A percentile compares a stretch with the other conserved stretches of the same genome.
Conservation (phyloP, 1,140 invertebrate genomes). For the Panagrolaimus sp. region DNA sequence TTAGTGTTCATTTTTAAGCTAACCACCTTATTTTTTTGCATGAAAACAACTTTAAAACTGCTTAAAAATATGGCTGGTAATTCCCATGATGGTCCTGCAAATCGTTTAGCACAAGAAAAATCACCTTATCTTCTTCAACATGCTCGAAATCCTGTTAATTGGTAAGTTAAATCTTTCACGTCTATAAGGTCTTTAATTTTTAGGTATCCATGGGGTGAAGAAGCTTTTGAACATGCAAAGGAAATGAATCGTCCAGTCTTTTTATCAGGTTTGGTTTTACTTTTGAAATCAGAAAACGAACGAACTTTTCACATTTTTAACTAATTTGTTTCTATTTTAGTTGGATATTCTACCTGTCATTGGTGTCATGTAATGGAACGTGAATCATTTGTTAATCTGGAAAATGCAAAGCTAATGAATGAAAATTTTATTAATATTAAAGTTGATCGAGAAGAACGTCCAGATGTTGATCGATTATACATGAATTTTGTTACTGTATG, state of each 20-base stretch:
- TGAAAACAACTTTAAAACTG: too few relatives aligned
- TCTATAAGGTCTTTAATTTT: too few relatives aligned
- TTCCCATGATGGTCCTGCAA: constrained; percentile 56
- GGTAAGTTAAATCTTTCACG: constrained; percentile 47
- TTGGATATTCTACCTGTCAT: constrained; percentile 48
- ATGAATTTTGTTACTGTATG: constrained; percentile 77
- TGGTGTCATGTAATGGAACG: constrained; percentile 89
- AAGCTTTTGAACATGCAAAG: constrained; percentile 78
- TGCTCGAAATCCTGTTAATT: constrained; percentile 32
- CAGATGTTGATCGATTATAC: constrained; percentile 85
- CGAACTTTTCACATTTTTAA: too few relatives aligned
- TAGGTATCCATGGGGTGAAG: constrained; percentile 77
- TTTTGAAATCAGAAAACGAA: not conserved
- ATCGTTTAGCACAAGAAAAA: constrained; percentile 73
- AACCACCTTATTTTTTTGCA: too few relatives aligned
- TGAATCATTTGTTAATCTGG: constrained; percentile 80
- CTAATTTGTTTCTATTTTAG: constrained; percentile 30
- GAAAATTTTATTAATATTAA: constrained; percentile 82
- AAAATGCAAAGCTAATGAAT: constrained; percentile 80
- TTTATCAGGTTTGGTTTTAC: constrained; percentile 66
- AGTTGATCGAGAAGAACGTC: constrained; percentile 81
- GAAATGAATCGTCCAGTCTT: constrained; percentile 83
- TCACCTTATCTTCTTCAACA: constrained; percentile 82
- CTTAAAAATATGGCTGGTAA: too few relatives aligned
- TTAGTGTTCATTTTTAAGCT: too few relatives aligned